Conservation (phyloP, 2,113 vertebrate species). For the Microtus richardsoni region DNA sequence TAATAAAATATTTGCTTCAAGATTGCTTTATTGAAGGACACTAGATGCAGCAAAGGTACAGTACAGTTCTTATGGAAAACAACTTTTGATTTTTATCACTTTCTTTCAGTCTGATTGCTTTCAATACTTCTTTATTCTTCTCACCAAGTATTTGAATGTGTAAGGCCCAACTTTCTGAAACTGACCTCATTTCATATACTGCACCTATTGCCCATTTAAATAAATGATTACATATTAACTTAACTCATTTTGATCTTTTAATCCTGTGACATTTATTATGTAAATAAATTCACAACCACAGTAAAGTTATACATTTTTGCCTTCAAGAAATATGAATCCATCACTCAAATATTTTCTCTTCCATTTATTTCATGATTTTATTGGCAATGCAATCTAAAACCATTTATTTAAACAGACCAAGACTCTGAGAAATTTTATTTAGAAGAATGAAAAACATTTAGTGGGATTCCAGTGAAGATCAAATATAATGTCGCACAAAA, state of each 20-base stretch:
- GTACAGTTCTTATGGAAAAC: background rate
- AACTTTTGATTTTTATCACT: background rate
- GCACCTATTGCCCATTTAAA: background rate
- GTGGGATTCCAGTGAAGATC: background rate
- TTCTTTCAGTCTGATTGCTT: background rate
- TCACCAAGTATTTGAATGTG: background rate
- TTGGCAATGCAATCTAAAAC: background rate
- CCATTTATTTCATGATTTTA: slow-evolving; percentile 40
- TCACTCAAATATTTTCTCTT: background rate
- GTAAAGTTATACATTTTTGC: background rate
- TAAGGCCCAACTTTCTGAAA: slow-evolving; percentile 13
- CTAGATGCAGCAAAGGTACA: background rate
- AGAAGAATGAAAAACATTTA: background rate
- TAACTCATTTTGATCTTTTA: slow-evolving; percentile 28
- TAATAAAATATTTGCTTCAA: slow-evolving; percentile 6
- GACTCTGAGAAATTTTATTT: background rate
- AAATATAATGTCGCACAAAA: background rate
- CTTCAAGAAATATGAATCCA: background rate
- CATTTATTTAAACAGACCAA: slow-evolving; percentile 8
- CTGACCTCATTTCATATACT: background rate
- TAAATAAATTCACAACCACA: slow-evolving; percentile 49
- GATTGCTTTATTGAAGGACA: background rate
- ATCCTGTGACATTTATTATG: background rate
- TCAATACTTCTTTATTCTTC: background rate
- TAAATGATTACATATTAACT: background rate